Base-by-base conservation (phyloP, 1,140 invertebrate genomes). In the Patella vulgata region DNA sequence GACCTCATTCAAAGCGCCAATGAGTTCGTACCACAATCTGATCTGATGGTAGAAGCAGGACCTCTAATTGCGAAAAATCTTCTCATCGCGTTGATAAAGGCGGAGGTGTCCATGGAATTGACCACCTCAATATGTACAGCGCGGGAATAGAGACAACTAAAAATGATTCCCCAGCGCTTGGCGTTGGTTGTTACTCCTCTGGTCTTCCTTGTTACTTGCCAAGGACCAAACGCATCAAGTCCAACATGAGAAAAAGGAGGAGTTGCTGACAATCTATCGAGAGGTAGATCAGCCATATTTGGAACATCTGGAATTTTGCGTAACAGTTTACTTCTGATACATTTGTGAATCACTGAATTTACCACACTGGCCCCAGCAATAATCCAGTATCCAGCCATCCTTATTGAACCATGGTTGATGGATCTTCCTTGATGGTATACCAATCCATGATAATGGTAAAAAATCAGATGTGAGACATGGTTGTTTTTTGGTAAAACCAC, bases 41-140 rank as follows among this genome's bases (percentile, higher is more conserved):
- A 73, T 11, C 68, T 40, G 12, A 73, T 36, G 5, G 43, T 31
- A 28, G 25, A 55, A 11, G 68, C 65, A n/a, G 27, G 47, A 2
- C 74, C 70, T 9, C 74, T 43, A n/a, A 71, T 54, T 21, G 69
- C 61, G 12, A 61, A 59, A 40, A 74, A 71, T 23, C 61, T 39
- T 23, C 61, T 12, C 3, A 74, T 17, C 1, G 69, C 71, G 33
- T 72, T 76, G 23, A 76, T 68, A 52, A 72, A 74, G 36, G 66
- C 43, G 14, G 63, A 72, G 19, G 66, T 50, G 23, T 40, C 36
- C 61, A 76, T 54, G 25, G 65, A 59, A 8, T 68, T 65, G 2
- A 73, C 39, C 27, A 73, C 36, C 46, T 75, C 65, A 40, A 75
- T 68, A 59, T 75, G 71, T 2, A 70, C 55, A 2, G 63, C 64